phyloP scores from a whole-genome alignment of 2,797 vertebrate species.

The Rhinella marina region DNA sequence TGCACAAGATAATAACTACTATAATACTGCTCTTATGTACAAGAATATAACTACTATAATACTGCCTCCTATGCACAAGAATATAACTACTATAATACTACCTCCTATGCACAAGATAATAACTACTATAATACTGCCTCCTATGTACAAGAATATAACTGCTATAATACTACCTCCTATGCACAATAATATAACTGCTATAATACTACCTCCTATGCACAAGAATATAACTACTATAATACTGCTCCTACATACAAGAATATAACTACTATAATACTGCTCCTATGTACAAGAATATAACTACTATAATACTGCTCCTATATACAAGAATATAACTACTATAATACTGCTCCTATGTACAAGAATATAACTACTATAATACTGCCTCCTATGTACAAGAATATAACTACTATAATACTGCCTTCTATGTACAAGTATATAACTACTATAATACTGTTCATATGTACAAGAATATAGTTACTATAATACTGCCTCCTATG shows the following conservation, averaged over 20 bases:
- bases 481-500: not conserved
- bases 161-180: not conserved
- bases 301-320: not conserved
- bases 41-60: constrained; percentile 4
- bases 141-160: too few species aligned
- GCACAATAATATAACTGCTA: not conserved
- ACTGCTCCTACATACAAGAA: not conserved
- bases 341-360: not conserved
- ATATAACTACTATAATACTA: constrained; percentile 6
- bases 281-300: not conserved
- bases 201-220: not conserved
- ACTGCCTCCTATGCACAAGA: not conserved
- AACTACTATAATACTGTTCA: too few species aligned
- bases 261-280: constrained; percentile 2
- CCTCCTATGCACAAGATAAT: too few species aligned
- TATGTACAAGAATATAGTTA: too few species aligned
- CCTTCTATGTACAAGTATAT: too few species aligned
- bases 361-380: constrained; percentile 4
- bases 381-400: not conserved
- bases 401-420: constrained; percentile 6
- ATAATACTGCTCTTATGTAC: not conserved
- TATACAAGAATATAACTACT: not conserved
- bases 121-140: too few species aligned
- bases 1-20: not conserved
- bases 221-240: constrained; percentile 3